These are phyloP conservation scores for Colletes latitarsis DNA, from an alignment of 1,140 invertebrate genomes.

Conservation along the genomic window DNA sequence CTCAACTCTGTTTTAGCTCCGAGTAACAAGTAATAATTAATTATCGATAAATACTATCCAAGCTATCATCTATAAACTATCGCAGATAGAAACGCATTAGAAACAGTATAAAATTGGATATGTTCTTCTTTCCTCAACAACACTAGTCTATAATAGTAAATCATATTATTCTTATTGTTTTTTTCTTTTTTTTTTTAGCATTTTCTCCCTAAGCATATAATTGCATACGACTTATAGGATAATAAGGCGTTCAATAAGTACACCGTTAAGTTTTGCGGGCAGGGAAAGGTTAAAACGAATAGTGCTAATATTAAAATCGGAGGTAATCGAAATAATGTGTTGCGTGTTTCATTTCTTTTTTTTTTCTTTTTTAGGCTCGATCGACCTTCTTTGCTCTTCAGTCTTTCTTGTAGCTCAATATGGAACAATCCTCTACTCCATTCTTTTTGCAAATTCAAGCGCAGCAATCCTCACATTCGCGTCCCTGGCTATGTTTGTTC, in stretches of 20 bases:
- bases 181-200: slow-evolving; percentile 24
- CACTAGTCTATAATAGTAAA: slow-evolving; percentile 49
- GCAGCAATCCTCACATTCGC: slow-evolving; percentile 39
- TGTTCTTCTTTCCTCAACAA: slow-evolving; percentile 52
- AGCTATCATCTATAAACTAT: slow-evolving; percentile 74
- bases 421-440: slow-evolving; percentile 41
- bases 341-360: slow-evolving; percentile 40
- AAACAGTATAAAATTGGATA: slow-evolving; percentile 80
- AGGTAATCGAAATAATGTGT: slow-evolving; percentile 61
- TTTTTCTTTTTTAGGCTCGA: slow-evolving; percentile 65
- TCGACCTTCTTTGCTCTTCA: slow-evolving; percentile 68
- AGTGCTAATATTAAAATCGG: slow-evolving; percentile 61
- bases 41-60: slow-evolving; percentile 78
- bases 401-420: slow-evolving; percentile 71
- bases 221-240: slow-evolving; percentile 56
- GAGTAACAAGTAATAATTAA: slow-evolving; percentile 59
- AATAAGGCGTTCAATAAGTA: slow-evolving; percentile 66
- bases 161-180: slow-evolving; percentile 15
- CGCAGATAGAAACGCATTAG: slow-evolving; percentile 78
- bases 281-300: slow-evolving; percentile 56
- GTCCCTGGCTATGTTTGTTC: slow-evolving; percentile 57
- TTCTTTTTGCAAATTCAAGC: slow-evolving; percentile 40
- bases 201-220: slow-evolving; percentile 58
- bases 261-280: slow-evolving; percentile 59
- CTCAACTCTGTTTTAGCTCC: slow-evolving; percentile 13